Evolutionary conservation across 2,888 invertebrate genomes (phyloP), one percentile per base, ranked within the genome.

Genomic region (Penaeus monodon): DNA sequence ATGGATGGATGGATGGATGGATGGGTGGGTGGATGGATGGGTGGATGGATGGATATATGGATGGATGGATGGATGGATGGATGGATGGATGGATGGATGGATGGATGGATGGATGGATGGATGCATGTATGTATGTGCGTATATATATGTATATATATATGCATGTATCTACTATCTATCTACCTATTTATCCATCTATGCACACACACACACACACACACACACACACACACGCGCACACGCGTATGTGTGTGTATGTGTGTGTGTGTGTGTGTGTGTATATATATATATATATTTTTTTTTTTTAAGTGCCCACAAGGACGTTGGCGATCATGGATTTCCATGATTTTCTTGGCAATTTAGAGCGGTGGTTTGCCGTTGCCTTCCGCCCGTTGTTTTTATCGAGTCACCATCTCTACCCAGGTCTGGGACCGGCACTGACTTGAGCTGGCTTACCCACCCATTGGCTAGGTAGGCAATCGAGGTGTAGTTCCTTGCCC

Each of bases 251-350:
- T 7, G 44, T 49, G 44, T 49, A 78, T 49, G 20, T 78, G 20
- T 78, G 20, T 78, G 20, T 78, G 20, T 78, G 20, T 78, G 20
- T 78, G 20, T 78, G 20, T 77, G 20, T 77, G 20, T 77, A 44
- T 77, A 44, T 77, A 44, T 77, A 77, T 77, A 77, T 44, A 44
- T 76, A 44, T 44, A 76, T 76, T n/a, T n/a, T n/a, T n/a, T n/a
- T n/a, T n/a, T n/a, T n/a, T n/a, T n/a, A n/a, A n/a, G n/a, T n/a
- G n/a, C n/a, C n/a, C n/a, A n/a, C n/a, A n/a, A n/a, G n/a, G n/a
- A n/a, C n/a, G n/a, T n/a, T n/a, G n/a, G n/a, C n/a, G n/a, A n/a
- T n/a, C n/a, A n/a, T n/a, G n/a, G n/a, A n/a, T n/a, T n/a, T n/a
- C n/a, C n/a, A n/a, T n/a, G n/a, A n/a, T n/a, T n/a, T n/a, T n/a